phyloP scores from a whole-genome alignment of 2,113 vertebrate species.

The Maccullochella peelii region DNA sequence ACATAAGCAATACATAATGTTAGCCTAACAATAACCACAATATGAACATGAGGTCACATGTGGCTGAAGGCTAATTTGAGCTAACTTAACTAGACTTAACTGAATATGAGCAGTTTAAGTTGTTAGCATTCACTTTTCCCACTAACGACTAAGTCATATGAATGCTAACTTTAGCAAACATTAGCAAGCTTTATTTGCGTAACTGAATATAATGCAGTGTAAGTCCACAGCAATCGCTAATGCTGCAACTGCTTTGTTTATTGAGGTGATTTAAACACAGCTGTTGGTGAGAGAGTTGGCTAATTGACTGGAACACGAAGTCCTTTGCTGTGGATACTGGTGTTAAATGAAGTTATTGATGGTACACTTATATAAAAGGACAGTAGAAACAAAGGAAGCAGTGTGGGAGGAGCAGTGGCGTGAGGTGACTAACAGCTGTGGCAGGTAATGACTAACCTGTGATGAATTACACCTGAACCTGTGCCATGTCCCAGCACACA shows the following conservation, averaged over 20 bases:
- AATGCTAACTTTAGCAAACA: too few species aligned
- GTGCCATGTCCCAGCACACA: constrained; percentile 33
- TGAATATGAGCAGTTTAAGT: too few species aligned
- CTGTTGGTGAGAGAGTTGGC: not conserved
- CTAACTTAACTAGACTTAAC: too few species aligned
- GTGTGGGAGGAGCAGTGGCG: not conserved
- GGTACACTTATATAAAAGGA: constrained; percentile 9
- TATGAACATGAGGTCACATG: too few species aligned
- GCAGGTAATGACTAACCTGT: constrained; percentile 62
- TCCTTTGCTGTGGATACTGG: not conserved
- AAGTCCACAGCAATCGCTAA: too few species aligned
- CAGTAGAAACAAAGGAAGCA: not conserved
- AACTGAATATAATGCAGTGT: too few species aligned
- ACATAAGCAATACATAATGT: too few species aligned
- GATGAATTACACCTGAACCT: constrained; percentile 41
- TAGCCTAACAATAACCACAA: too few species aligned
- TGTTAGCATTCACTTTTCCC: too few species aligned
- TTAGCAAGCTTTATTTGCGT: too few species aligned
- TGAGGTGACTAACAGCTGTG: constrained; percentile 45
- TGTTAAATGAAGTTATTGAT: not conserved
- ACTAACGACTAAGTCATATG: too few species aligned
- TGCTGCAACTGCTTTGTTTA: not conserved
- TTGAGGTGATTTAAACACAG: not conserved
- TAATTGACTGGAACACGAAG: constrained; percentile 9
- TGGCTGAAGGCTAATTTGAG: too few species aligned